A percentile compares a stretch with the other conserved stretches of the same genome.
Conservation (phyloP, 2,113 vertebrate genomes). For the Trachemys scripta region DNA sequence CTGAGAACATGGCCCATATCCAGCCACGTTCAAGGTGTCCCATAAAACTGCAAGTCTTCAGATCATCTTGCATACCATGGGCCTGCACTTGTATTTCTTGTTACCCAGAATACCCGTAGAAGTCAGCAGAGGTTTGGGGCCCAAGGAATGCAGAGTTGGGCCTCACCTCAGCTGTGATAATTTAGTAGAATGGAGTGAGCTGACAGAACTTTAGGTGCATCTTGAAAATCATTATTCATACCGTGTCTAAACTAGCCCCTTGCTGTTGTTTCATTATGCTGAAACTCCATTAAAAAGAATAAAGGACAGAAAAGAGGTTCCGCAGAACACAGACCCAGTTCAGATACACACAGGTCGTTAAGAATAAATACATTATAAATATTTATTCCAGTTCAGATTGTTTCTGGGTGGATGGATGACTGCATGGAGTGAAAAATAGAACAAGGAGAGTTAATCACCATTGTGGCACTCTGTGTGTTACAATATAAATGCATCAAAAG, state of each 20-base stretch:
- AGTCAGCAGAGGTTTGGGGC: neutral
- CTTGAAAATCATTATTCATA: neutral
- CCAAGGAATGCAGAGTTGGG: neutral
- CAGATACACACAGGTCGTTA: no score
- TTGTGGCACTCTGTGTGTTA: neutral
- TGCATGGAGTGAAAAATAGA: neutral
- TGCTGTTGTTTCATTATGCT: neutral
- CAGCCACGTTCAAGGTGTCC: neutral
- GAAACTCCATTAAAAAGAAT: no score
- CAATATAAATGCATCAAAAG: conserved; percentile 52
- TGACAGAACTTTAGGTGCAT: neutral
- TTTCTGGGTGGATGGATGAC: neutral
- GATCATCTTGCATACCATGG: neutral
- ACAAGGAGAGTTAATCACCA: neutral
- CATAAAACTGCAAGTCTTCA: neutral
- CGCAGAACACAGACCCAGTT: neutral
- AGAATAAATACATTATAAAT: rapidly evolving
- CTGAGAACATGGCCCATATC: neutral
- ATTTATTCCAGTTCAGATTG: neutral
- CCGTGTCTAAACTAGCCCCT: neutral
- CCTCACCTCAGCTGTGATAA: neutral
- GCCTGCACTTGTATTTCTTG: neutral
- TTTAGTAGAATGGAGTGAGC: neutral
- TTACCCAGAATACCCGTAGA: neutral
- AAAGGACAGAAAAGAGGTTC: neutral